These are phyloP conservation scores for Petromus typicus DNA, from an alignment of 2,113 vertebrate species.

Conservation along the genomic window DNA sequence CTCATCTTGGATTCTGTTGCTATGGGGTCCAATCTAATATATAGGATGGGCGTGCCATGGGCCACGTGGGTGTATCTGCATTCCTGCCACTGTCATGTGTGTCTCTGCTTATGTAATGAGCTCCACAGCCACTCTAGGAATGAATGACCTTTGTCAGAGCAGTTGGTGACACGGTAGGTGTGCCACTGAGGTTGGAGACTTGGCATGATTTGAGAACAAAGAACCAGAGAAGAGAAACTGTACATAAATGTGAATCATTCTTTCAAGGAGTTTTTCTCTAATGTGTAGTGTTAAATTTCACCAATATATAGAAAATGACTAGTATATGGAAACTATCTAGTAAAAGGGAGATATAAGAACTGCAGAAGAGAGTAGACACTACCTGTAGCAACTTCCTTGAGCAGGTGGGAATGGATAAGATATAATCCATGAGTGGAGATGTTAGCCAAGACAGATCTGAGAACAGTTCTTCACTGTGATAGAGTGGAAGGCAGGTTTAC, in stretches of 20 bases:
- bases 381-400: neutral
- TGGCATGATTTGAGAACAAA: neutral
- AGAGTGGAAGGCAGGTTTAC: neutral
- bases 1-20: neutral
- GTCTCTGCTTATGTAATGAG: neutral
- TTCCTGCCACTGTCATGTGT: neutral
- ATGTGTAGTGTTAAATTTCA: too few species aligned
- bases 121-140: neutral
- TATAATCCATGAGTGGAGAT: neutral
- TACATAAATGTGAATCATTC: neutral
- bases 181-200: neutral
- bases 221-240: neutral
- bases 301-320: neutral
- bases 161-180: neutral
- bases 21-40: neutral
- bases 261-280: neutral
- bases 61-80: too few species aligned
- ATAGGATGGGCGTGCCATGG: accelerated
- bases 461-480: neutral
- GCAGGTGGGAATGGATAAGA: too few species aligned
- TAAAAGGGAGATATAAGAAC: neutral
- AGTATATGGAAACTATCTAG: neutral
- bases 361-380: neutral
- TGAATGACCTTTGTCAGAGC: neutral
- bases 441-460: neutral